Base-by-base conservation (phyloP, 2,797 vertebrate genomes). In the Octomys mimax region DNA sequence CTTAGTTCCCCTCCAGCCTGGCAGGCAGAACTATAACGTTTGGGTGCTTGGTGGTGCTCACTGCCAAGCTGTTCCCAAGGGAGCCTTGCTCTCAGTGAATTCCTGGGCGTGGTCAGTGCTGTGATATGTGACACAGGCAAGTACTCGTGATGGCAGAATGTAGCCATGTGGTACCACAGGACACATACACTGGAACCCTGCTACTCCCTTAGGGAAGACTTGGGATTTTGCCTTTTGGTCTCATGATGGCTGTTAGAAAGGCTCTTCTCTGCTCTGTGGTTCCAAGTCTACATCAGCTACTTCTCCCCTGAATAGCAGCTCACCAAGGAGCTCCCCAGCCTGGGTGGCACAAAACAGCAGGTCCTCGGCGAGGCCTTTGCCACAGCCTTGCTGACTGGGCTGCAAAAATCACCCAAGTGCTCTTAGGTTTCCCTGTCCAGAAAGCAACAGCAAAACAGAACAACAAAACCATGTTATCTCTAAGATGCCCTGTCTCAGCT, bases 1-100 rank as follows among this genome's bases (percentile, higher is more conserved):
- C 73, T 94, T 77, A 22, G 94, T 94, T 85, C 64, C 5, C 80
- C 85, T 26, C 62, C n/a, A 54, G 85, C 78, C 81, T 61, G 73
- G 6, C 39, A 6, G 49, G 62, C 79, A 13, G 59, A 62, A 59
- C 79, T 68, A 52, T 31, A 77, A 91, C 66, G 13, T 13, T 1
- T 22, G 77, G 80, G 42, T 66, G 39, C 78, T 77, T 66, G 66
- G 12, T 21, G 75, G 88, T 12, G n/a, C 73, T 82, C 62, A 49
- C 26, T 28, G 62, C 36, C 21, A 16, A 31, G 57, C 66, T 14
- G 4, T 85, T 87, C 42, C 62, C 28, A 75, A 28, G 87, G 71
- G 71, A 89, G 83, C 8, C 4, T 39, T 64, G 28, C 33, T 75
- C 26, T 85, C 71, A 0, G 28, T 22, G 70, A 59, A 64, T 33